Percentiles rank a stretch among this genome's conserved stretches.
Evolutionary conservation across 2,888 invertebrate species (phyloP).

Genomic region (Cremastinae sp.): DNA sequence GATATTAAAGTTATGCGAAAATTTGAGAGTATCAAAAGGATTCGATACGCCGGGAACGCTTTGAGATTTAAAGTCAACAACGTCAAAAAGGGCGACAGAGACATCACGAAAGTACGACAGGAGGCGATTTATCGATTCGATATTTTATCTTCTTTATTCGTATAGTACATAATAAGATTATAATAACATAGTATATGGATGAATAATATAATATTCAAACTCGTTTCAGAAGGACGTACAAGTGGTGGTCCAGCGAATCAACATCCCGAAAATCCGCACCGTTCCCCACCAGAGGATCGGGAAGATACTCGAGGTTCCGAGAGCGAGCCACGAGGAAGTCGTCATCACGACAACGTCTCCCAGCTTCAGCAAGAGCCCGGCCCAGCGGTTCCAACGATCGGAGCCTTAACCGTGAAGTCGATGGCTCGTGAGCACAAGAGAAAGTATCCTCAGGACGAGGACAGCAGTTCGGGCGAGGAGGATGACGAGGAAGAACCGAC

Average conservation of each 20-base stretch:
- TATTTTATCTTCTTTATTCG: no score
- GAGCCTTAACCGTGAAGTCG: slow-evolving; percentile 69
- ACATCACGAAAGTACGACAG: slow-evolving; percentile 6
- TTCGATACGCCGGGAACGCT: slow-evolving; percentile 1
- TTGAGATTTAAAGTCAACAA: not conserved
- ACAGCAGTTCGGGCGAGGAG: slow-evolving; percentile 81
- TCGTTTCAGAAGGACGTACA: slow-evolving; percentile 82
- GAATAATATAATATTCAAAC: no score
- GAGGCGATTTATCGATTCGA: no score
- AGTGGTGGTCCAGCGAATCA: slow-evolving; percentile 82
- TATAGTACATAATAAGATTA: no score
- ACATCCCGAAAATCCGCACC: slow-evolving; percentile 80
- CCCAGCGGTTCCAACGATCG: slow-evolving; percentile 68
- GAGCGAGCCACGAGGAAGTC: slow-evolving; percentile 81
- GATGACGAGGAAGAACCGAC: slow-evolving; percentile 81
- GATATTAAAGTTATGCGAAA: slow-evolving; percentile 11
- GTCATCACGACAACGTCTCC: slow-evolving; percentile 81
- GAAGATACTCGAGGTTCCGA: slow-evolving; percentile 81
- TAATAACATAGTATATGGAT: no score
- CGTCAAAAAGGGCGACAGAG: not conserved
- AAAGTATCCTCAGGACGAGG: slow-evolving; percentile 81
- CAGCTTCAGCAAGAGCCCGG: slow-evolving; percentile 80
- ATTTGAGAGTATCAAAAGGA: slow-evolving; percentile 16
- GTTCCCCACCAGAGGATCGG: slow-evolving; percentile 80
- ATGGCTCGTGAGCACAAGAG: slow-evolving; percentile 83